Conservation (phyloP, 2,113 vertebrate genomes). For the Chauna torquata region DNA sequence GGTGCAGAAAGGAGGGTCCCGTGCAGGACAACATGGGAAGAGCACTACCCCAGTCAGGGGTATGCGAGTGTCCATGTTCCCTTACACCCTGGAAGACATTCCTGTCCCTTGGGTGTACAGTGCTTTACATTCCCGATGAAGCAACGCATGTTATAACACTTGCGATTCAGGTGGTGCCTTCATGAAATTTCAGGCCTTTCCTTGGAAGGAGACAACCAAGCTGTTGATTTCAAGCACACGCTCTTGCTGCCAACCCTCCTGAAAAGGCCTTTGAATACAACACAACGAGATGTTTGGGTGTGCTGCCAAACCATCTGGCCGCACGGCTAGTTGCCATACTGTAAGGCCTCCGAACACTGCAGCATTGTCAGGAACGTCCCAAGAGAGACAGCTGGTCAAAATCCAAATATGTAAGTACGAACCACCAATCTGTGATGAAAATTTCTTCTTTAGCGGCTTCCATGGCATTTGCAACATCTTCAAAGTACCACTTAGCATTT, state of each 20-base stretch:
- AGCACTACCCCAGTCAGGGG: background rate
- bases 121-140: background rate
- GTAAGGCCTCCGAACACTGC: slow-evolving; percentile 8
- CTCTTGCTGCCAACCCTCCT: slow-evolving; percentile 60
- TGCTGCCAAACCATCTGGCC: slow-evolving; percentile 65
- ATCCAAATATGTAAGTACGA: slow-evolving; percentile 60
- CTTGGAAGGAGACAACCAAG: slow-evolving; percentile 11
- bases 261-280: slow-evolving; percentile 61
- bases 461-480: slow-evolving; percentile 92
- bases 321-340: slow-evolving; percentile 35
- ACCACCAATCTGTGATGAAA: slow-evolving; percentile 99
- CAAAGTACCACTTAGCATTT: slow-evolving; percentile 92
- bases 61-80: background rate
- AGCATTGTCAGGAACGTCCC: background rate
- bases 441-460: slow-evolving; percentile 94
- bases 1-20: background rate
- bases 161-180: background rate
- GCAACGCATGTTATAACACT: background rate
- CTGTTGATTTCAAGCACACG: slow-evolving; percentile 31
- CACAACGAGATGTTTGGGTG: slow-evolving; percentile 44
- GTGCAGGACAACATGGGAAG: background rate
- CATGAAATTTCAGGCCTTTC: background rate
- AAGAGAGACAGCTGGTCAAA: background rate
- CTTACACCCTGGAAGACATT: background rate
- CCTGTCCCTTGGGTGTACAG: background rate